Base-by-base conservation (phyloP, 2,888 invertebrate genomes). In the Scaptodrosophila latifasciaeformis region DNA sequence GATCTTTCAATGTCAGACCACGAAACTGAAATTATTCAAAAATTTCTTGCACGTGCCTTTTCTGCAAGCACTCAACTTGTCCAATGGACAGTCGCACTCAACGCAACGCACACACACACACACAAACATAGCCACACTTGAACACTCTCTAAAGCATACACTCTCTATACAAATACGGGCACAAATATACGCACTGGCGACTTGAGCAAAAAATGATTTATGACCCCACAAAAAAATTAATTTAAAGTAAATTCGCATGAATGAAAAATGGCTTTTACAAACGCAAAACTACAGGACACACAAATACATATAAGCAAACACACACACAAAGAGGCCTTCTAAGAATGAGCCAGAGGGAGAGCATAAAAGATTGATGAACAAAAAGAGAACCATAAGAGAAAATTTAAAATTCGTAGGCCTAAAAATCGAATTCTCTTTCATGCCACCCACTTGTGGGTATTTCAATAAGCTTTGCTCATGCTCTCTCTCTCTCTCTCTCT, bases 181-280 rank as follows among this genome's bases (percentile, higher is more conserved):
- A 10, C 24, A 35, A 43, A 31, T 17, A 12, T 9, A 31, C 13
- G 19, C 18, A 29, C 59, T 62, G 50, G 60, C 13, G 69, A 59
- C 65, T 67, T 59, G 66, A 62, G 62, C 61, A 67, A 61, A 69
- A 79, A 81, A 76, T 79, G 81, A 76, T 81, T 81, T 81, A 77
- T 81, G 78, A 65, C 62, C 65, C 67, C 74, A 63, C 75, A 74
- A 81, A 81, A 80, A 77, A 77, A 77, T 77, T 74, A 81, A 81
- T 77, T 81, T 81, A 74, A 78, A 75, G 74, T 76, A 83, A 81
- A 79, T 82, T 76, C 76, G 81, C 82, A 81, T 81, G 81, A 81
- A 81, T 81, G 81, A 81, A 81, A 81, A 83, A 81, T 82, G 77
- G 77, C 68, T 77, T 79, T 77, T 65, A 74, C 80, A 80, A 72